A percentile compares a stretch with the other conserved stretches of the same genome.
Conservation (phyloP, 2,888 invertebrate genomes). For the Perithous albicinctus region DNA sequence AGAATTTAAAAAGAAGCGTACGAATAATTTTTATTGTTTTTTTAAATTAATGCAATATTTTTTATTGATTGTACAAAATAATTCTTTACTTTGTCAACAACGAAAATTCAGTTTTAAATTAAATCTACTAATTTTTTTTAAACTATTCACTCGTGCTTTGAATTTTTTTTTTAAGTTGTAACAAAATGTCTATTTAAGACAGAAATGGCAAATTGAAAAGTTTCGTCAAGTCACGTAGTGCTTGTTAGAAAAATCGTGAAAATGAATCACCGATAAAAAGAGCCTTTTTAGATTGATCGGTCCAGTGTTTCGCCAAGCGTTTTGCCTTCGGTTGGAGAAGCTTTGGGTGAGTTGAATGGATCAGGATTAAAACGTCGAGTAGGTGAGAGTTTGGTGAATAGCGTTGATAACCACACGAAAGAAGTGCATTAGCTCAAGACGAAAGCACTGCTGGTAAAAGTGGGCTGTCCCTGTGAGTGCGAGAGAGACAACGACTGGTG, state of each 20-base stretch:
- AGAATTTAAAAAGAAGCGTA: too few species aligned
- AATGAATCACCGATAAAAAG: constrained; percentile 22
- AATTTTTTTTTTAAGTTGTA: too few species aligned
- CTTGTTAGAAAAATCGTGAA: constrained; percentile 49
- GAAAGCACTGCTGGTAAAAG: constrained; percentile 72
- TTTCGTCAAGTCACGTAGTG: constrained; percentile 53
- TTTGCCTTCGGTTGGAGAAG: constrained; percentile 6
- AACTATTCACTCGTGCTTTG: neutral
- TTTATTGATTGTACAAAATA: too few species aligned
- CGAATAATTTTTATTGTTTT: too few species aligned
- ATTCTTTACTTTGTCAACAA: too few species aligned
- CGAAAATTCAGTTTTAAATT: neutral
- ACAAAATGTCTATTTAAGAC: neutral
- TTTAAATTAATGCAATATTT: too few species aligned
- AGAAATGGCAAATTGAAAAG: constrained; percentile 1
- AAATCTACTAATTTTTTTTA: neutral
- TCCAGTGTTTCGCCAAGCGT: constrained; percentile 73
- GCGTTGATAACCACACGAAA: constrained; percentile 68
- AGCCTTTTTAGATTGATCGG: constrained; percentile 81
- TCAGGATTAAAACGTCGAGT: constrained; percentile 81
- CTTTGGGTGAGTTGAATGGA: constrained; percentile 77
- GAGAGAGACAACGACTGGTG: constrained; percentile 40
- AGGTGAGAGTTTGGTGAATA: constrained; percentile 73
- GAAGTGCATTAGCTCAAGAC: constrained; percentile 81
- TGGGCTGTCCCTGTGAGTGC: too few species aligned